A percentile compares a stretch with the other conserved stretches of the same genome.
Conservation (phyloP, 2,888 invertebrate species). For the Allacma fusca region DNA sequence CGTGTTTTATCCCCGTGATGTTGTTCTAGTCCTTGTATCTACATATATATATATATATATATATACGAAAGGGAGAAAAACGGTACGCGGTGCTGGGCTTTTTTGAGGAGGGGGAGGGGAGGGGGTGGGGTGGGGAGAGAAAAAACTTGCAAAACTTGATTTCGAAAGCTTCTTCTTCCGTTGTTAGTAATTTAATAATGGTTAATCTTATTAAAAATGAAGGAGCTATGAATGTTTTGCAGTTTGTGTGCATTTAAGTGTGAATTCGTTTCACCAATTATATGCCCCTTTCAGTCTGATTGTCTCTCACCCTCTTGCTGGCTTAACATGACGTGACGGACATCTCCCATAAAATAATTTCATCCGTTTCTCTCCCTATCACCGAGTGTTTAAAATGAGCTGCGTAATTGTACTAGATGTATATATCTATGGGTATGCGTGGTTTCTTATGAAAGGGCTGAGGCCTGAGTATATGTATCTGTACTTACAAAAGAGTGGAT, state of each 20-base stretch:
- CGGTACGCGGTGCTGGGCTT: not conserved
- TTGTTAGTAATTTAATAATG: conserved; percentile 32
- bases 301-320: conserved; percentile 5
- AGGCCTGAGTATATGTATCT: too few species aligned
- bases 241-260: conserved; percentile 44
- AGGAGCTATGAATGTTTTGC: conserved; percentile 5
- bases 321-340: conserved; percentile 20
- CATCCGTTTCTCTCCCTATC: not conserved
- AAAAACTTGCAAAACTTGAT: conserved; percentile 57
- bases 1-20: conserved; percentile 9
- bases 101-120: too few species aligned
- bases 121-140: too few species aligned
- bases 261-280: conserved; percentile 36
- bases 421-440: too few species aligned
- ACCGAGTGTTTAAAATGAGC: too few species aligned
- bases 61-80: not conserved
- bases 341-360: conserved; percentile 14
- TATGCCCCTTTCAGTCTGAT: conserved; percentile 30
- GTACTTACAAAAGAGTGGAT: too few species aligned
- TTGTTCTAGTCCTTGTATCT: not conserved
- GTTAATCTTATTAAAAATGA: conserved; percentile 27
- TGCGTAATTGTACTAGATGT: too few species aligned
- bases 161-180: conserved; percentile 40
- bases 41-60: too few species aligned
- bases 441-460: too few species aligned